These are phyloP conservation scores for Myiotriccus ornatus DNA, from an alignment of 2,797 vertebrate species.

Conservation along the genomic window DNA sequence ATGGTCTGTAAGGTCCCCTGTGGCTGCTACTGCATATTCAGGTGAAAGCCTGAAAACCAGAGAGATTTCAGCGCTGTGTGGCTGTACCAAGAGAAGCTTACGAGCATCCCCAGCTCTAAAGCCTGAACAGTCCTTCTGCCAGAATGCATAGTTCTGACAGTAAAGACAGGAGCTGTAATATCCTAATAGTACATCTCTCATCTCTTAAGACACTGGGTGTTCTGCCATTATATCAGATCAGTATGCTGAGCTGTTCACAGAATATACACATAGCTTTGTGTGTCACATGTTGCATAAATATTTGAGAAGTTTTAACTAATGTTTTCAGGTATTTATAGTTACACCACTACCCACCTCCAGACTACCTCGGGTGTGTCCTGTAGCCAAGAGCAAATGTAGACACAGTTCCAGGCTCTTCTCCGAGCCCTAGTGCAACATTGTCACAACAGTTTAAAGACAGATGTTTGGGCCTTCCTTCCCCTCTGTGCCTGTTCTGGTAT, in stretches of 20 bases:
- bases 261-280: not conserved
- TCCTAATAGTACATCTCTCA: not conserved
- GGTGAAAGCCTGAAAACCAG: not conserved
- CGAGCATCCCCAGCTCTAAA: not conserved
- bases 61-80: not conserved
- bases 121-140: not conserved
- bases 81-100: not conserved
- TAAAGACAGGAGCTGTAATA: not conserved
- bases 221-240: not conserved
- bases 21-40: not conserved
- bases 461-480: not conserved
- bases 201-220: not conserved
- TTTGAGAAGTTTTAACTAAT: not conserved
- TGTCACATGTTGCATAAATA: not conserved
- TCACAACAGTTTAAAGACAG: not conserved
- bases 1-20: not conserved
- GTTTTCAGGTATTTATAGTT: not conserved
- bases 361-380: not conserved
- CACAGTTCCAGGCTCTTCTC: not conserved
- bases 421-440: not conserved
- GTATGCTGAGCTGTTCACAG: not conserved
- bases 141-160: not conserved
- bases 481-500: not conserved
- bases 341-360: not conserved
- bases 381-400: not conserved